phyloP scores from a whole-genome alignment of 2,888 invertebrate species.

The Eupeodes latifasciatus region DNA sequence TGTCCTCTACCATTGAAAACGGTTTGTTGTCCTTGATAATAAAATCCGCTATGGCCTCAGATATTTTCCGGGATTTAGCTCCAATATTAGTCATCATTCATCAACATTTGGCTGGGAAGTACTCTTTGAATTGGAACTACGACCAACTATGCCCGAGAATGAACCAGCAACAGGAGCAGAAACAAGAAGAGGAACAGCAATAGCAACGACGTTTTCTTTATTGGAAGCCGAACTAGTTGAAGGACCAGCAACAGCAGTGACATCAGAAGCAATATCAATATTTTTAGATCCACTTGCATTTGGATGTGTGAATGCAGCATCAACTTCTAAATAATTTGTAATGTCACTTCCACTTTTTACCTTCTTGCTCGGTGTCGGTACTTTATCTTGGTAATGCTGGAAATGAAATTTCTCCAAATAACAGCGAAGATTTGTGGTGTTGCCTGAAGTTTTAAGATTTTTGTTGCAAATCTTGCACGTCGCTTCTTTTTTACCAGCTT shows the following conservation, averaged over 20 bases:
- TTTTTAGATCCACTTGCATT: too few relatives aligned
- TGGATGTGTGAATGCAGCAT: not conserved
- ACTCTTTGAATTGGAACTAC: too few relatives aligned
- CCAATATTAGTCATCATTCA: not conserved
- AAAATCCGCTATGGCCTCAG: conserved; percentile 56
- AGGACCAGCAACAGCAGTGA: not conserved
- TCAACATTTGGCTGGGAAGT: too few relatives aligned
- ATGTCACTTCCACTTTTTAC: not conserved
- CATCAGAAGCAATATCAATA: too few relatives aligned
- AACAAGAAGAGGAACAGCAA: too few relatives aligned
- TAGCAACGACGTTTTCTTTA: too few relatives aligned
- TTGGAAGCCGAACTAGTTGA: not conserved
- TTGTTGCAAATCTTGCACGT: conserved; percentile 34
- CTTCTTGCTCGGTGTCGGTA: not conserved
- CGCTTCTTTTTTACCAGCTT: not conserved
- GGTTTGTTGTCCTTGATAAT: too few relatives aligned
- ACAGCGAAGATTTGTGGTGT: conserved; percentile 40
- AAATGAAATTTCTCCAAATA: conserved; percentile 33
- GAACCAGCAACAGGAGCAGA: conserved; percentile 10
- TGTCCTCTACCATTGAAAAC: too few relatives aligned
- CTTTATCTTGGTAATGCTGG: not conserved
- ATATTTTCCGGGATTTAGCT: conserved; percentile 59
- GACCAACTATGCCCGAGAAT: not conserved
- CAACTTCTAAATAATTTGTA: not conserved
- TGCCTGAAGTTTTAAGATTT: conserved; percentile 33